A percentile compares a stretch with the other conserved stretches of the same genome.
These are phyloP conservation scores for Seira ritae DNA, from an alignment of 2,888 invertebrate species.

Conservation along the genomic window DNA sequence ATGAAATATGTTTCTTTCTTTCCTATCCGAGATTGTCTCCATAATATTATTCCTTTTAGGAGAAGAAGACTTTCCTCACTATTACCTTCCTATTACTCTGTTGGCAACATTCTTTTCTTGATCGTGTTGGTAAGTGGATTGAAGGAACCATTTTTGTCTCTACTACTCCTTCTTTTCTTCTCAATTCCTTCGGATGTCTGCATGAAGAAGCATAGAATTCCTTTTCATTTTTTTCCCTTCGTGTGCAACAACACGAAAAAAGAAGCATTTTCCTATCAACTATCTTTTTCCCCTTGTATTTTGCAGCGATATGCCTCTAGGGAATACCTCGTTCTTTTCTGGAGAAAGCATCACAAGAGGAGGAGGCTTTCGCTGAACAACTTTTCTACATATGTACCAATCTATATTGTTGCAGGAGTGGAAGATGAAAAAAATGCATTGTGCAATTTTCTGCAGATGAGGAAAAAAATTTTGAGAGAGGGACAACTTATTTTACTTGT, in stretches of 20 bases:
- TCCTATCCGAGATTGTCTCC: not conserved
- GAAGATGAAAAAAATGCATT: not conserved
- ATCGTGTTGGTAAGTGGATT: not conserved
- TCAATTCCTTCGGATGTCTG: not conserved
- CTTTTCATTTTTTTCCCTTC: not conserved
- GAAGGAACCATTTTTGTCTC: not conserved
- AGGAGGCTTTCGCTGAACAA: slow-evolving; percentile 5
- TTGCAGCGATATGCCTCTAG: slow-evolving; percentile 34
- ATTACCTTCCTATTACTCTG: not conserved
- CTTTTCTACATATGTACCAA: slow-evolving; percentile 32
- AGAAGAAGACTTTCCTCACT: not conserved
- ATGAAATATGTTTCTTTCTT: not conserved
- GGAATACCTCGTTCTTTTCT: slow-evolving; percentile 30
- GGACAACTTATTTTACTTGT: too few species aligned
- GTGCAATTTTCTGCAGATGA: slow-evolving; percentile 25
- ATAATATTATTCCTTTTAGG: too few species aligned
- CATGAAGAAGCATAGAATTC: not conserved
- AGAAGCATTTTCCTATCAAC: not conserved
- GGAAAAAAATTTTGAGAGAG: not conserved
- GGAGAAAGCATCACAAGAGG: not conserved
- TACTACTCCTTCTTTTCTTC: not conserved
- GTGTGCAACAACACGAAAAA: not conserved
- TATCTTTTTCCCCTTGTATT: not conserved
- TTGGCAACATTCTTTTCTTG: not conserved
- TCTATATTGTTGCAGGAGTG: slow-evolving; percentile 15